phyloP scores from a whole-genome alignment of 2,113 vertebrate species.

The Pseudolaguvia tuberculata region DNA sequence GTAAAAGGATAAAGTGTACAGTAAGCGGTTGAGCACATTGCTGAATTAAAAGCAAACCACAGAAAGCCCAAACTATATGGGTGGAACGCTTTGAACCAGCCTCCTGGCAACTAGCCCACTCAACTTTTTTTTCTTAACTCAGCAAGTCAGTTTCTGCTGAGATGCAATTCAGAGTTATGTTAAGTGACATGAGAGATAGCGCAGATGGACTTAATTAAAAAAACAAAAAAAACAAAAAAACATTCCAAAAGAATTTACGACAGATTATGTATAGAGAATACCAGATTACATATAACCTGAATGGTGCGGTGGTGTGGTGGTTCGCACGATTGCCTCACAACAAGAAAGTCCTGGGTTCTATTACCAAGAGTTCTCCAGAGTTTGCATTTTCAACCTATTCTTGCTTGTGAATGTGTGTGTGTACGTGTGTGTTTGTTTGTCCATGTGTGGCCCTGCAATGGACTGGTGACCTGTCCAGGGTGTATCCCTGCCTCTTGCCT shows the following conservation, averaged over 20 bases:
- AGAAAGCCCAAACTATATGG: conserved; percentile 52
- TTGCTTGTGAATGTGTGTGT: no score
- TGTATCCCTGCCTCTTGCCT: no score
- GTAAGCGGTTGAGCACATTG: conserved; percentile 48
- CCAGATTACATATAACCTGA: not conserved
- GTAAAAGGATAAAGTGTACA: conserved; percentile 44
- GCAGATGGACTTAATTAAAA: not conserved
- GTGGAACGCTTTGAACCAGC: conserved; percentile 35
- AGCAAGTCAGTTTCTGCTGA: conserved; percentile 24
- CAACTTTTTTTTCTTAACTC: conserved; percentile 15
- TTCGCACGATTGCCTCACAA: no score
- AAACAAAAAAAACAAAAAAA: no score
- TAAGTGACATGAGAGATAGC: not conserved
- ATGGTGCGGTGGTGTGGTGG: no score
- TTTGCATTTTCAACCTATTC: no score
- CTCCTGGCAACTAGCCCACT: conserved; percentile 39
- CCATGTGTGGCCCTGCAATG: no score
- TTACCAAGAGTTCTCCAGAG: no score
- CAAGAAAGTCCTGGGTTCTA: no score
- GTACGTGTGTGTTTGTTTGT: no score
- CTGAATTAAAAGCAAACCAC: conserved; percentile 48
- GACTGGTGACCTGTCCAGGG: no score
- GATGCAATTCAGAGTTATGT: conserved; percentile 4
- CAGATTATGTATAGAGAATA: not conserved
- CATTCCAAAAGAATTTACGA: not conserved